Conservation (phyloP, 2,888 invertebrate genomes). For the Latrodectus elegans region DNA sequence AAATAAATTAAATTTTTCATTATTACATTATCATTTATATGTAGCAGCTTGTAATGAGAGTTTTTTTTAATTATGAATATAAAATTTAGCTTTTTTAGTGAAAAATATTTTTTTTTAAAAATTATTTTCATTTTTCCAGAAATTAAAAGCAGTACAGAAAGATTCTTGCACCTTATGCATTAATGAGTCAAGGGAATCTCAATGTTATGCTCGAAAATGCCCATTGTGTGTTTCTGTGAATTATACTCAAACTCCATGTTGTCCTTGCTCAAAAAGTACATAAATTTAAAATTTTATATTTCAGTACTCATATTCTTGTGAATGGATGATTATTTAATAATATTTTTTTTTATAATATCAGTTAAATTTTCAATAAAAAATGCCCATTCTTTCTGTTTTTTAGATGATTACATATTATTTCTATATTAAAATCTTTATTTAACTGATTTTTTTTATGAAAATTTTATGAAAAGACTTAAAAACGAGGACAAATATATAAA, state of each 20-base stretch:
- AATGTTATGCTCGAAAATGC: slow-evolving; percentile 48
- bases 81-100: not conserved
- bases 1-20: not conserved
- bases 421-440: too few relatives aligned
- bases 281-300: not conserved
- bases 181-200: not conserved
- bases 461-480: too few relatives aligned
- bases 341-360: not conserved
- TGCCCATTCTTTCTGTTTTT: not conserved
- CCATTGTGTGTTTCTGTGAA: slow-evolving; percentile 15
- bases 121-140: not conserved
- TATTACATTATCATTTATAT: not conserved
- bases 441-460: too few relatives aligned
- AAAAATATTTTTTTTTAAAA: not conserved
- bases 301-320: not conserved
- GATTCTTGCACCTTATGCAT: slow-evolving; percentile 43
- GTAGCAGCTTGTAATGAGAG: not conserved
- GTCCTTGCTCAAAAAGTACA: slow-evolving; percentile 37
- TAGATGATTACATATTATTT: not conserved
- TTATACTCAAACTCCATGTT: slow-evolving; percentile 21
- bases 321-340: not conserved
- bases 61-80: not conserved
- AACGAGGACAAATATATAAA: too few relatives aligned
- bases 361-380: not conserved
- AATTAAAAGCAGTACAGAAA: slow-evolving; percentile 4